Conservation (phyloP, 2,888 invertebrate species). For the Anodontia alba region DNA sequence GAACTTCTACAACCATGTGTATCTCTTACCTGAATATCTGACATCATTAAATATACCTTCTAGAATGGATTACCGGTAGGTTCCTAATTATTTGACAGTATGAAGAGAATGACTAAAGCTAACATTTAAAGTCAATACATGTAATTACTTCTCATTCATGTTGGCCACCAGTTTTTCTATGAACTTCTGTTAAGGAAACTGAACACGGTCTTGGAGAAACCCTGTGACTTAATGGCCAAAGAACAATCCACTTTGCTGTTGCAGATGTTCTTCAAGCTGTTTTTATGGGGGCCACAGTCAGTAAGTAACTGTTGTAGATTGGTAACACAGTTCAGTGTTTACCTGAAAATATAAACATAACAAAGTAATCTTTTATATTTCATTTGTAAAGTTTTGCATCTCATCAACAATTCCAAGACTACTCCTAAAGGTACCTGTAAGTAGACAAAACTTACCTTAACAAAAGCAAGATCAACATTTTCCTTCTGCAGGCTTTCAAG, state of each 20-base stretch:
- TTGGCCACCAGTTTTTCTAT: conserved; percentile 17
- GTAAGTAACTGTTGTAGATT: background rate
- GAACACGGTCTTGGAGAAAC: background rate
- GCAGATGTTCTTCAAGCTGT: conserved; percentile 17
- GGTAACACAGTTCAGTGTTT: background rate
- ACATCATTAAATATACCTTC: no score
- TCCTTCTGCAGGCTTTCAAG: no score
- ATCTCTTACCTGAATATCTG: no score
- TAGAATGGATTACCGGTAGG: no score
- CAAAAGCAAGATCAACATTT: background rate
- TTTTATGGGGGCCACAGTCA: conserved; percentile 1
- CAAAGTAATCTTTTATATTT: no score
- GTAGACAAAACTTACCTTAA: background rate
- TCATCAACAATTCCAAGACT: background rate
- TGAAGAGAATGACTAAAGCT: no score
- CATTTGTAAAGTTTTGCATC: no score
- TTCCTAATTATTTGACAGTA: no score
- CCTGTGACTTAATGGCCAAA: conserved; percentile 8
- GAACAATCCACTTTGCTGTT: background rate
- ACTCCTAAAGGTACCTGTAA: background rate
- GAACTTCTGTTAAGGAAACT: background rate
- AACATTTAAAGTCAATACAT: no score
- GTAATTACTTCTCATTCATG: conserved; percentile 9
- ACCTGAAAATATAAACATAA: background rate
- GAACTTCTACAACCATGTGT: no score